phyloP scores from a whole-genome alignment of 1,140 invertebrate genomes.

The Frieseomelitta varia region DNA sequence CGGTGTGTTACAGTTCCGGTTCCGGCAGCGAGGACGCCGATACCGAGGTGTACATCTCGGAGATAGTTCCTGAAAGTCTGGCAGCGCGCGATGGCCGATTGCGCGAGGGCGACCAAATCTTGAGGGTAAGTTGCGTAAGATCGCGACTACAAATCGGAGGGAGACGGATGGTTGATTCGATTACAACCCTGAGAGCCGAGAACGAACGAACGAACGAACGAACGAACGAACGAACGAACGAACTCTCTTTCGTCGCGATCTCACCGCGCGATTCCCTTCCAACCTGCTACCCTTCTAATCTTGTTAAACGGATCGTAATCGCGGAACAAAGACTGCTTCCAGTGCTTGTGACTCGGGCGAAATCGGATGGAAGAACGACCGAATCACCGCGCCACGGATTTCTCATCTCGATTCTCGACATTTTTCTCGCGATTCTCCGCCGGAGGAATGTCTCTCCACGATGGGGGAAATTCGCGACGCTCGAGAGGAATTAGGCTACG shows the following conservation, averaged over 20 bases:
- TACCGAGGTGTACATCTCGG: slow-evolving; percentile 87
- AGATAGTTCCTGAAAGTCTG: slow-evolving; percentile 87
- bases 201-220: too few species aligned
- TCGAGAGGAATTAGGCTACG: background rate
- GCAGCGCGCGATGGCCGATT: slow-evolving; percentile 87
- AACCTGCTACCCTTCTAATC: slow-evolving; percentile 54
- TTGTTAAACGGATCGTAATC: slow-evolving; percentile 65
- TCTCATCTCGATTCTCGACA: background rate
- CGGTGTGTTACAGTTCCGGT: slow-evolving; percentile 86
- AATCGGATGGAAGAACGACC: slow-evolving; percentile 41
- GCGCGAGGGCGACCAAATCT: slow-evolving; percentile 88
- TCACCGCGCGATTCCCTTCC: slow-evolving; percentile 36
- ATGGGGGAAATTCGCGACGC: background rate
- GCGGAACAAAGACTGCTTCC: slow-evolving; percentile 25
- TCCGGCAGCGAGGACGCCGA: slow-evolving; percentile 79
- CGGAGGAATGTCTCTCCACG: background rate
- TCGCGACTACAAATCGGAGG: background rate
- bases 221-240: background rate
- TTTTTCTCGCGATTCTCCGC: background rate
- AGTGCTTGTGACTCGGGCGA: slow-evolving; percentile 21
- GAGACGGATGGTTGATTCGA: slow-evolving; percentile 11
- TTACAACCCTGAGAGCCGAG: background rate
- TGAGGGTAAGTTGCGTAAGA: slow-evolving; percentile 81
- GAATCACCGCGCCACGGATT: slow-evolving; percentile 13
- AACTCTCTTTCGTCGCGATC: background rate